phyloP scores from a whole-genome alignment of 1,140 invertebrate genomes.

The Rhagoletis pomonella region DNA sequence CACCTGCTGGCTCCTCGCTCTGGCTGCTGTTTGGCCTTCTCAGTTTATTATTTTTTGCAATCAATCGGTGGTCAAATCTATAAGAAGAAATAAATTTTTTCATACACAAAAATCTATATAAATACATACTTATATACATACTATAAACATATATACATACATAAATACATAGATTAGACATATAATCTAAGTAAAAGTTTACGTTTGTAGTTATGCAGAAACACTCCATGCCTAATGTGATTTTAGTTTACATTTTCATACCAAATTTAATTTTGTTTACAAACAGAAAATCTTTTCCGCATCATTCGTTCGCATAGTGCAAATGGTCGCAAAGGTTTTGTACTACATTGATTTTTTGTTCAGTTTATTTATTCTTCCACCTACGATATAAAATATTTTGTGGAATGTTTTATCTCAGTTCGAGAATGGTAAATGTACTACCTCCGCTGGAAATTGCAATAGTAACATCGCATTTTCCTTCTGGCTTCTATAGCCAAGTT shows the following conservation, averaged over 20 bases:
- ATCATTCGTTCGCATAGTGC: background rate
- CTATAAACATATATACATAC: too few relatives aligned
- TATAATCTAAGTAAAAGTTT: too few relatives aligned
- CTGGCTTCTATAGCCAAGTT: too few relatives aligned
- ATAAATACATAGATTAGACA: too few relatives aligned
- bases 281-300: constrained; percentile 14
- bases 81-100: too few relatives aligned
- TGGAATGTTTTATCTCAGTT: too few relatives aligned
- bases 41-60: background rate
- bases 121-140: background rate
- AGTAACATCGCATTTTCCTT: too few relatives aligned
- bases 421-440: too few relatives aligned
- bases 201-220: too few relatives aligned
- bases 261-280: constrained; percentile 14
- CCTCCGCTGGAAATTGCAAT: too few relatives aligned
- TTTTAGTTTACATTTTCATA: constrained; percentile 38
- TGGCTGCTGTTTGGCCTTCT: background rate
- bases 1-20: background rate
- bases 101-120: background rate
- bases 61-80: background rate
- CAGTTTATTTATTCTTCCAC: background rate
- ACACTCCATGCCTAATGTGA: background rate
- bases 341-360: background rate
- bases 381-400: too few relatives aligned
- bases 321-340: background rate